phyloP scores from a whole-genome alignment of 30 jellyfish, hydroid and myxozoan genomes.

The Aurelia aurita complex sp. Pacific region DNA sequence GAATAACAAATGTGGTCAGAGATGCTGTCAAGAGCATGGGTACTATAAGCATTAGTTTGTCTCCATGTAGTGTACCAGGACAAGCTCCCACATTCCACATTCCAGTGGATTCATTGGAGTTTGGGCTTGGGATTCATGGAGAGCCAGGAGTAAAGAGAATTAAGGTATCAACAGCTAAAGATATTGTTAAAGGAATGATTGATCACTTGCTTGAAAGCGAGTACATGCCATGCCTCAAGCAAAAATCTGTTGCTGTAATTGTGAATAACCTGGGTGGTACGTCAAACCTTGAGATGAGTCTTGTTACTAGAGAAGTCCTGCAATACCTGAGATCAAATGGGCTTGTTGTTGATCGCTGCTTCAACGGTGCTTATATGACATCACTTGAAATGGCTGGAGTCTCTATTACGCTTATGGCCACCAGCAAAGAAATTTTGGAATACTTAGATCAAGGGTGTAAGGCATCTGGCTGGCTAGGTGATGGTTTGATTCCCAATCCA shows the following conservation, averaged over 20 bases:
- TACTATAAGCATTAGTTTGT: constrained; percentile 93
- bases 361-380: constrained; percentile 87
- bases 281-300: constrained; percentile 84
- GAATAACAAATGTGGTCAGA: constrained; percentile 33
- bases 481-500: constrained; percentile 24
- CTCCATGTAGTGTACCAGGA: constrained; percentile 99
- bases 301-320: constrained; percentile 79
- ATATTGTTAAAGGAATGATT: constrained; percentile 71
- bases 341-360: constrained; percentile 55
- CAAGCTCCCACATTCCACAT: constrained; percentile 85
- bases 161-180: constrained; percentile 69
- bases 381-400: constrained; percentile 98
- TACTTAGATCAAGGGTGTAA: constrained; percentile 45
- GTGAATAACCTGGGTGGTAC: constrained; percentile 95
- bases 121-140: constrained; percentile 99
- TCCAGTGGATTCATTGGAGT: constrained; percentile 82
- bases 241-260: constrained; percentile 57
- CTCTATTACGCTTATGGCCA: constrained; percentile 73
- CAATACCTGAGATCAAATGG: constrained; percentile 23
- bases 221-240: constrained; percentile 61
- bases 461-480: constrained; percentile 34
- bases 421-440: constrained; percentile 24
- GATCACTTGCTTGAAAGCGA: constrained; percentile 76
- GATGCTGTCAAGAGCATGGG: constrained; percentile 70
- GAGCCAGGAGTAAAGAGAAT: constrained; percentile 93